Evolutionary conservation across 2,888 invertebrate species (phyloP).

Genomic region (Protophormia terraenovae): DNA sequence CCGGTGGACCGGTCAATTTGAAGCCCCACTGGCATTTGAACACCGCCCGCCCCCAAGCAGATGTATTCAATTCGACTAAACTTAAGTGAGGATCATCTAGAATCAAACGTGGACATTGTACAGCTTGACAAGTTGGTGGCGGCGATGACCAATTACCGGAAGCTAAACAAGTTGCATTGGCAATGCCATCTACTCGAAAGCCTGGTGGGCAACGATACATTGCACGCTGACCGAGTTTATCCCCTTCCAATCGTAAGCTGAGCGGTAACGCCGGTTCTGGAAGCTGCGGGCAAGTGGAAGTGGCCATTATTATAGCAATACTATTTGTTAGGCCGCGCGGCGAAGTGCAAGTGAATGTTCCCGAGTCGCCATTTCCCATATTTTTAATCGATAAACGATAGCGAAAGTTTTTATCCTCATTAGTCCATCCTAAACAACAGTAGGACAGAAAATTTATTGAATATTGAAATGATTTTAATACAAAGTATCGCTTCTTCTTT

Average conservation of each 20-base stretch:
- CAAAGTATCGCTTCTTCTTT: background rate
- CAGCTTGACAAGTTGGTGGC: conserved; percentile 88
- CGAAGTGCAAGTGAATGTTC: conserved; percentile 92
- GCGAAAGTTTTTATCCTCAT: conserved; percentile 88
- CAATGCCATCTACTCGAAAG: conserved; percentile 89
- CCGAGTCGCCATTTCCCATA: conserved; percentile 91
- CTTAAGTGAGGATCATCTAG: conserved; percentile 87
- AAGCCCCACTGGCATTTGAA: conserved; percentile 94
- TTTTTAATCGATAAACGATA: conserved; percentile 91
- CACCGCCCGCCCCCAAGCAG: conserved; percentile 89
- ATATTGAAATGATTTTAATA: background rate
- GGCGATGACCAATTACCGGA: conserved; percentile 91
- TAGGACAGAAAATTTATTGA: background rate
- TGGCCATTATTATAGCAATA: conserved; percentile 85
- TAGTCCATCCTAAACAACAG: conserved; percentile 80
- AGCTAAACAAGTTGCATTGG: conserved; percentile 90
- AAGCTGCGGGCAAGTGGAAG: conserved; percentile 85
- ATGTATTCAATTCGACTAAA: conserved; percentile 90
- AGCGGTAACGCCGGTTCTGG: conserved; percentile 85
- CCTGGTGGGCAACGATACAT: conserved; percentile 87
- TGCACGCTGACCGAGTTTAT: conserved; percentile 88
- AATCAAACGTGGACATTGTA: conserved; percentile 88
- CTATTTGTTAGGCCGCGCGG: conserved; percentile 88
- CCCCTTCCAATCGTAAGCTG: conserved; percentile 88
- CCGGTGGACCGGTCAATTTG: conserved; percentile 88